These are phyloP conservation scores for Perognathus longimembris DNA, from an alignment of 2,113 vertebrate species.

Conservation along the genomic window DNA sequence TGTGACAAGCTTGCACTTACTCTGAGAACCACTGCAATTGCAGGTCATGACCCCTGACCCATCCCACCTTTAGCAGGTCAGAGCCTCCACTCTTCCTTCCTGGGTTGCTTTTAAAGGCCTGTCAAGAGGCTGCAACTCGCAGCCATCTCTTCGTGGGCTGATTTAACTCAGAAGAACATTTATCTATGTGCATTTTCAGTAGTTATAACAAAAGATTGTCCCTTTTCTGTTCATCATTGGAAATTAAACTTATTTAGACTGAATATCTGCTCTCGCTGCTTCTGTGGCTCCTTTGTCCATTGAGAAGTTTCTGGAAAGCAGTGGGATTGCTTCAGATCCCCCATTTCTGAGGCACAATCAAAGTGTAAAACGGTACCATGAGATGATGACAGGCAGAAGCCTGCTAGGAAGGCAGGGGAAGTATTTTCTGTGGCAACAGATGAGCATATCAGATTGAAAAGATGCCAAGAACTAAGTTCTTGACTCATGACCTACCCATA, in stretches of 20 bases:
- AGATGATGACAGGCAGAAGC: neutral
- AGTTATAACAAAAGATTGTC: too few relatives aligned
- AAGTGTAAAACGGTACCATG: accelerated
- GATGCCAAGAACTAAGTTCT: neutral
- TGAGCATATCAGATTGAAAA: neutral
- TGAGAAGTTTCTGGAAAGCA: neutral
- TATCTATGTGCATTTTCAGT: neutral
- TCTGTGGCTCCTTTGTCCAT: neutral
- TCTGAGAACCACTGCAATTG: too few relatives aligned
- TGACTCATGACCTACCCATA: too few relatives aligned
- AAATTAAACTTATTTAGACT: neutral
- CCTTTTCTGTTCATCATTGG: neutral
- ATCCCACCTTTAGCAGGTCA: too few relatives aligned
- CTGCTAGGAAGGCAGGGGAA: neutral
- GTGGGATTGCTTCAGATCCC: neutral
- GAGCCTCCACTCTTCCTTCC: neutral
- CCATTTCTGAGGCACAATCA: neutral
- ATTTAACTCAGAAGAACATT: neutral
- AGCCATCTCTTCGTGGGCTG: neutral
- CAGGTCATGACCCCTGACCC: neutral
- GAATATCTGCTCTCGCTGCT: too few relatives aligned
- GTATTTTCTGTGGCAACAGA: neutral
- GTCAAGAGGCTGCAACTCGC: neutral
- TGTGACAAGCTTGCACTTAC: neutral
- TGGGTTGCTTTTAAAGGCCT: neutral